Conservation (phyloP, 2,113 vertebrate species). For the Gavialis gangeticus region DNA sequence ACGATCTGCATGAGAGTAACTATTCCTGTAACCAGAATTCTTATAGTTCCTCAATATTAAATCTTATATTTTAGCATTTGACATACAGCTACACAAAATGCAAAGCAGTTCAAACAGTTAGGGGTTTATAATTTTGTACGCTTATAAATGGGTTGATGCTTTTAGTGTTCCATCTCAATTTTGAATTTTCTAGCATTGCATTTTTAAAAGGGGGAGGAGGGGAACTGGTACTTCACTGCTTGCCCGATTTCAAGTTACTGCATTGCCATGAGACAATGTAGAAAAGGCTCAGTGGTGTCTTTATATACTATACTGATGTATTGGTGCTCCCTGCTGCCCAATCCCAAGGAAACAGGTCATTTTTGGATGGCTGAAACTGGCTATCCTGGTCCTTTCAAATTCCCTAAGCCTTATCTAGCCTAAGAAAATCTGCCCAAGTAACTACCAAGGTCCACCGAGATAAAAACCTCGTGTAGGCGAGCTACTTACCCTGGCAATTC, state of each 20-base stretch:
- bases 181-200: background rate
- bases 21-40: accelerated
- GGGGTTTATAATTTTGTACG: too few relatives aligned
- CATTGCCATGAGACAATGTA: accelerated
- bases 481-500: accelerated
- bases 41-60: background rate
- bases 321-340: background rate
- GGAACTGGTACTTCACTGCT: background rate
- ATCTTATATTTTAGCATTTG: background rate
- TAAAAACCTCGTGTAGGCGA: accelerated
- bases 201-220: too few relatives aligned
- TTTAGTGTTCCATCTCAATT: background rate
- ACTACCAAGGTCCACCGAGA: accelerated
- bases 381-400: too few relatives aligned
- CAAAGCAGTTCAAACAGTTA: accelerated
- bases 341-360: accelerated
- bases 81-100: background rate
- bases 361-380: accelerated
- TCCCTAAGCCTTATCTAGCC: accelerated
- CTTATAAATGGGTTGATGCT: too few relatives aligned
- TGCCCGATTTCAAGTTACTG: accelerated
- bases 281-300: background rate
- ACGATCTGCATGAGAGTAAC: too few relatives aligned
- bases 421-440: accelerated
- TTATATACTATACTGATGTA: accelerated